Evolutionary conservation across 1,140 invertebrate genomes (phyloP), one percentile per base, ranked within the genome.

Genomic region (Drosophila arizonae): DNA sequence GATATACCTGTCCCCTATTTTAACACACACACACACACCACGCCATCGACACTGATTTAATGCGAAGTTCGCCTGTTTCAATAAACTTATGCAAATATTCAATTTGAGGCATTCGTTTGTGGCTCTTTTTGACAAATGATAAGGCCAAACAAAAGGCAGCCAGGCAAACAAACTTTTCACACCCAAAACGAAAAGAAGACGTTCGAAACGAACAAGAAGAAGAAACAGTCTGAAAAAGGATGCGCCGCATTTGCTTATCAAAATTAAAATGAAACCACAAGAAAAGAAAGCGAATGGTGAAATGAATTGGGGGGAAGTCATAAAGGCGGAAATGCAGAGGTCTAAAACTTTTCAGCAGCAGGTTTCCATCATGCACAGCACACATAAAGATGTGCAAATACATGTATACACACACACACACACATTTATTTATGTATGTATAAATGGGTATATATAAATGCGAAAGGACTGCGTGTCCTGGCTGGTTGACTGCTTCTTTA

Each of bases 81-180:
- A 87, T 87, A 87, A 87, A 87, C 84, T 88, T 87, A 87, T 87
- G 82, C 77, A 87, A 87, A 87, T 87, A 88, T 87, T 87, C 84
- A 88, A 88, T 87, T 87, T 79, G 55, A 67, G 61, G 52, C 74
- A 75, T 78, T 77, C 54, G 62, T 85, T 79, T 76, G 67, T 58
- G 24, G 45, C 41, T 39, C 60, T 72, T 79, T 70, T 77, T 88
- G 79, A 87, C 84, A 87, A 88, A 87, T 89, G 84, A 87, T 84
- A 80, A 87, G 74, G 60, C 84, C 79, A 88, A 84, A 82, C 84
- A 87, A 88, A 87, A 84, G 73, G 61, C 76, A 88, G 67, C 72
- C 72, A 84, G 70, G 75, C 84, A 79, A 84, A 84, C 81, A 87
- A 86, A 86, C 79, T 86, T 86, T 87, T 88, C 72, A 76, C 84